Evolutionary conservation across 2,888 invertebrate species (phyloP), one percentile per base, ranked within the genome.

Genomic region (Philaethria dido): DNA sequence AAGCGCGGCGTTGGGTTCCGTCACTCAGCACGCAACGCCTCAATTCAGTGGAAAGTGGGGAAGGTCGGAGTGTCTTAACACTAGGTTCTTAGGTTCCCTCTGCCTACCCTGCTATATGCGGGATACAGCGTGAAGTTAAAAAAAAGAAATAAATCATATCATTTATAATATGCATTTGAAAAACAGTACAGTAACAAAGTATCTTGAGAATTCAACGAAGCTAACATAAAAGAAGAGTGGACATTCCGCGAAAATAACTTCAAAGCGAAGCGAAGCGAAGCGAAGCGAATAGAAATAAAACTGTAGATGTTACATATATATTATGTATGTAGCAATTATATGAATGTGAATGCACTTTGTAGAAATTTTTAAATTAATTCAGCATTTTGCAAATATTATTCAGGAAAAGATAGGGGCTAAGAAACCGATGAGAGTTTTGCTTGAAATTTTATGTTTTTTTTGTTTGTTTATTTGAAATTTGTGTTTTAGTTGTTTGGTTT

Each of bases 291-390:
- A 74, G 71, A 81, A 64, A 86, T 83, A 85, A 82, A 83, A 84
- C 75, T 66, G 66, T 47, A 54, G 64, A 73, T 75, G 80, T 76
- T 78, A 80, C 78, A 84, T 80, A 82, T 80, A 82, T 77, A 74
- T 71, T 25, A 25, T 50, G 25, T 50, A n/a, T 22, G 75, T 77
- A 81, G 78, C 80, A 85, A 84, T 85, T 84, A 86, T 80, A 81
- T 78, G 68, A 68, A 70, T 73, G 74, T 11, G 76, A 76, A 62
- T 74, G 74, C 76, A 76, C 75, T 80, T 79, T 78, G 78, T 77
- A 69, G 75, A 77, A 16, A 77, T 80, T 77, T n/a, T 75, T 67
- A 81, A 82, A 84, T 86, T 82, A 85, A 82, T 87, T 83, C 82
- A 77, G 76, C 79, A 82, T 81, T 82, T 75, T n/a, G 78, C 77